Evolutionary conservation across 2,113 vertebrate genomes (phyloP), one percentile per base, ranked within the genome.

Genomic region (Megaceryle maxima): DNA sequence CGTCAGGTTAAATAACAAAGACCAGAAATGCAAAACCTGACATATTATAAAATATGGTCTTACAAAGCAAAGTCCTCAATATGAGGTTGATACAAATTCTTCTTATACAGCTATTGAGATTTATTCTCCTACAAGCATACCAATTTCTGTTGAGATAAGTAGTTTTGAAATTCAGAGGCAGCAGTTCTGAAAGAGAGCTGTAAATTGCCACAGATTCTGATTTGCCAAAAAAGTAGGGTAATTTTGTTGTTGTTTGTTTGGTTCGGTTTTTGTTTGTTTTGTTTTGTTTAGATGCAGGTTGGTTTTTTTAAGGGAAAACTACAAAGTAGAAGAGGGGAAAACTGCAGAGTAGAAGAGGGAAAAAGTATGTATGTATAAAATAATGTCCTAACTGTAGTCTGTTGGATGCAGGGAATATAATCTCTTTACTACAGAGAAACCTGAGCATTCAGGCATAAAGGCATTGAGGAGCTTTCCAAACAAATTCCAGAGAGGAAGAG

Each of bases 31-130:
- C 66, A 87, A 87, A 78, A 44, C 50, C 25, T 59, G 50, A 46
- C 37, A 14, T 68, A 87, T 62, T 90, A 56, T 43, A 68, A 93
- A 90, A 88, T 44, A 56, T 26, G 53, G 55, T 82, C 22, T 78
- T 39, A 89, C 86, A 96, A 92, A 93, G 64, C 46, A 37, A 92
- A 91, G 60, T 79, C 85, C 80, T 93, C 78, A 87, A 94, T 10
- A 5, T 57, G 51, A 79, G 35, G 63, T 22, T 78, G 88, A 94
- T 88, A 72, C 55, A 79, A 60, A 77, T 59, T 78, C 53, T 87
- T 68, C 69, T 72, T 81, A 56, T 41, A 46, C 2, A 62, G 50
- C 72, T 89, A 70, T 83, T 55, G 78, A 92, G 76, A 57, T 81
- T 51, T 88, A 91, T 81, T 92, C 69, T 94, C 87, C 70, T 82